A percentile compares a stretch with the other conserved stretches of the same genome.
Evolutionary conservation across 2,888 invertebrate species (phyloP).

Genomic region (Limnephilus auricula): DNA sequence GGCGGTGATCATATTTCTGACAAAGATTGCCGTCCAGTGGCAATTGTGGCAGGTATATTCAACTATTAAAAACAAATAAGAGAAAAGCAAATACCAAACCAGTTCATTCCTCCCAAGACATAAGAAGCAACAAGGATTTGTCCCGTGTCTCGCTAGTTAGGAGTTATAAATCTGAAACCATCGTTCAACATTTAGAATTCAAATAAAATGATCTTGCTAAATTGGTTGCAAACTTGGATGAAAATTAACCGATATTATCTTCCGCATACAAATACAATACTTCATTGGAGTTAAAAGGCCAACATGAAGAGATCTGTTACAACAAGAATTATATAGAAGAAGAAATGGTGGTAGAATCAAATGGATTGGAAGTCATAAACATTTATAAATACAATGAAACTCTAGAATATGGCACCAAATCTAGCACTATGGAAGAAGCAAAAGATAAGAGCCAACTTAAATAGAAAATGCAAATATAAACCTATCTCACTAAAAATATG

Average conservation of each 20-base stretch:
- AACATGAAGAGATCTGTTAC: not conserved
- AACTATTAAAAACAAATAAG: slow-evolving; percentile 32
- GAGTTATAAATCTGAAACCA: slow-evolving; percentile 18
- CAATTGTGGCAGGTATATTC: slow-evolving; percentile 26
- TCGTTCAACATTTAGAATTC: slow-evolving; percentile 30
- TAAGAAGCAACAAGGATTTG: not conserved
- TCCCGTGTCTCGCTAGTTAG: not conserved
- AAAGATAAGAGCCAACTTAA: slow-evolving; percentile 18
- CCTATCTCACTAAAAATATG: not conserved
- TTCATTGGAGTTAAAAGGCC: not conserved
- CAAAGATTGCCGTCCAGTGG: not conserved
- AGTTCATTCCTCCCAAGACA: slow-evolving; percentile 15
- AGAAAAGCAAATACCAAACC: slow-evolving; percentile 29
- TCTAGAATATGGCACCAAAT: slow-evolving; percentile 24
- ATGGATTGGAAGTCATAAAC: slow-evolving; percentile 48
- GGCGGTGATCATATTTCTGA: slow-evolving; percentile 36
- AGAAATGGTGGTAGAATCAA: slow-evolving; percentile 32
- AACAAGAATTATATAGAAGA: slow-evolving; percentile 20
- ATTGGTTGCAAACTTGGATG: not conserved
- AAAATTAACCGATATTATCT: not conserved
- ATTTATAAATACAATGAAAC: slow-evolving; percentile 45
- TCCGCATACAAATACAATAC: not conserved
- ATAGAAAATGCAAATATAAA: not conserved
- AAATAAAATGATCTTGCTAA: not conserved
- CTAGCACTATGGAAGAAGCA: slow-evolving; percentile 42